Conservation (phyloP, 1,140 invertebrate genomes). For the Asobara japonica region DNA sequence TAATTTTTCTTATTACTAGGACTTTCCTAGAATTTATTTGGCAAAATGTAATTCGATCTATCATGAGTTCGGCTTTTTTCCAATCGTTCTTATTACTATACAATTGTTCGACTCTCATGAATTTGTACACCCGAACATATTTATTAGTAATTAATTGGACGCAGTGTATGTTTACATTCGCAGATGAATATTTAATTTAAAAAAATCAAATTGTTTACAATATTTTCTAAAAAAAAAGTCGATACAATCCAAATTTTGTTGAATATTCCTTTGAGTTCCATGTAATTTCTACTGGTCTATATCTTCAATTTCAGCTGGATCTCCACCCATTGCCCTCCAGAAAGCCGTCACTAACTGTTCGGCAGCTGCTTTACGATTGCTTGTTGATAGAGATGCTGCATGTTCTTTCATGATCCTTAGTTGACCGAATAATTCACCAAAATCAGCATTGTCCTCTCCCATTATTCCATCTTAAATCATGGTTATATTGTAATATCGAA, state of each 20-base stretch:
- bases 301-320: slow-evolving; percentile 75
- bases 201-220: neutral
- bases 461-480: slow-evolving; percentile 63
- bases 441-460: slow-evolving; percentile 67
- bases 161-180: no score
- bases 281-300: slow-evolving; percentile 47
- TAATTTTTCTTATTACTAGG: neutral
- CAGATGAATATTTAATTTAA: neutral
- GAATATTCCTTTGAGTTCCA: neutral
- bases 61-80: no score
- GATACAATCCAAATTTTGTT: neutral
- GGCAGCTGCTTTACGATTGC: slow-evolving; percentile 76
- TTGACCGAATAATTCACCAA: slow-evolving; percentile 73
- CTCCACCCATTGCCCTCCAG: slow-evolving; percentile 81
- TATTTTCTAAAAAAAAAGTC: neutral
- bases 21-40: neutral
- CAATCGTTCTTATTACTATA: no score
- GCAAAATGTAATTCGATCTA: neutral
- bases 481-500: slow-evolving; percentile 21
- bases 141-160: no score
- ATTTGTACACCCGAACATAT: no score
- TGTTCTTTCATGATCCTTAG: slow-evolving; percentile 76
- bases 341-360: slow-evolving; percentile 83
- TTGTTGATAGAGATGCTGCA: slow-evolving; percentile 71
- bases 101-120: no score